These are phyloP conservation scores for Rugalucina vietnamica DNA, from an alignment of 2,888 invertebrate genomes.

Conservation along the genomic window DNA sequence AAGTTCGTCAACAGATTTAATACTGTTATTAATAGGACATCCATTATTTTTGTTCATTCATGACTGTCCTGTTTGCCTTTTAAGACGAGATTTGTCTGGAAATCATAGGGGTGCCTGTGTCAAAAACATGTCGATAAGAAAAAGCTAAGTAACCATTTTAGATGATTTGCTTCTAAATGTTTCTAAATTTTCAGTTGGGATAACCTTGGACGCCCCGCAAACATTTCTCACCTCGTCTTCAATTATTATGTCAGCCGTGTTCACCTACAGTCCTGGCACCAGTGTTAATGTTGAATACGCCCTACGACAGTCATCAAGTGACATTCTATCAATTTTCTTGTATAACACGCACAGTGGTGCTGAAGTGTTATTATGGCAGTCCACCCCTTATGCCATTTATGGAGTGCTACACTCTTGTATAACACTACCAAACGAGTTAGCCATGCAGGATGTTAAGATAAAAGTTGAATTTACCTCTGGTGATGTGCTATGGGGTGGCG, in stretches of 20 bases:
- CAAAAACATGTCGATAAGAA: no score
- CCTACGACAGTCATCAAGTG: background rate
- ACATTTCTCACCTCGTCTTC: background rate
- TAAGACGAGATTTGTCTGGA: no score
- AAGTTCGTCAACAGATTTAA: no score
- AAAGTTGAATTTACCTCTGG: background rate
- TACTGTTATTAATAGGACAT: no score
- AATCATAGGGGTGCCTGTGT: no score
- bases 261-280: background rate
- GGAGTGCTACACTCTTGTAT: background rate
- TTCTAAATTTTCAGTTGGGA: background rate
- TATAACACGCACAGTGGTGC: background rate
- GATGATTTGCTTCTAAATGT: no score
- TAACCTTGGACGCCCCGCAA: background rate
- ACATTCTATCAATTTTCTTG: background rate
- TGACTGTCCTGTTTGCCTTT: no score
- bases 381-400: background rate
- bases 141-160: no score
- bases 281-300: background rate
- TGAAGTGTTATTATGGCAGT: background rate
- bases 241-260: background rate
- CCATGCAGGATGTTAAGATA: background rate
- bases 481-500: background rate
- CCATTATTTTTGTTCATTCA: no score
- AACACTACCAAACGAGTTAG: background rate